Percentiles rank a stretch among this genome's conserved stretches.
These are phyloP conservation scores for Enoplosus armatus DNA, from an alignment of 2,797 vertebrate species.

Conservation along the genomic window DNA sequence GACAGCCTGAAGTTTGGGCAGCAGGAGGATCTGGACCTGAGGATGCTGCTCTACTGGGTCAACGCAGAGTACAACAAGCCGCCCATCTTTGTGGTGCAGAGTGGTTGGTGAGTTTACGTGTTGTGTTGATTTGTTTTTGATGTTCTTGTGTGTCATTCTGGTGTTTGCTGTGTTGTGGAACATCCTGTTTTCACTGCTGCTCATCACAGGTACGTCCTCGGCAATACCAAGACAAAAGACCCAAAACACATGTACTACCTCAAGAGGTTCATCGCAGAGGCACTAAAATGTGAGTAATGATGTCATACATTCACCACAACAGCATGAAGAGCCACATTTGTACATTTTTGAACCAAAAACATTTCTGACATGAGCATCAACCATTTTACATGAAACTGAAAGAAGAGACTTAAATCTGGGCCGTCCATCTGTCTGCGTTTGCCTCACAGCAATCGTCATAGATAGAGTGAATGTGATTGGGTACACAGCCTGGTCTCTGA, in stretches of 20 bases:
- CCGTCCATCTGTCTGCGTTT: slow-evolving; percentile 16
- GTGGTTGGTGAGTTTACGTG: slow-evolving; percentile 87
- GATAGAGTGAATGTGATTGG: slow-evolving; percentile 93
- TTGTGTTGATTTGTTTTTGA: not conserved
- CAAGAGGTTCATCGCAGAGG: slow-evolving; percentile 95
- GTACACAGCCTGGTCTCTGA: slow-evolving; percentile 96
- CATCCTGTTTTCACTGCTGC: not conserved
- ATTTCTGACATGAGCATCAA: not conserved
- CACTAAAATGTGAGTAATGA: slow-evolving; percentile 91
- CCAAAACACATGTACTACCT: slow-evolving; percentile 96
- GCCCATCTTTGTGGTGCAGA: slow-evolving; percentile 95
- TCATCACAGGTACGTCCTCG: slow-evolving; percentile 86
- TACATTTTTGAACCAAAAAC: not conserved
- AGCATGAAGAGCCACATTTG: not conserved
- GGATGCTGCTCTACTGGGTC: slow-evolving; percentile 96
- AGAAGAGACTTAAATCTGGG: not conserved
- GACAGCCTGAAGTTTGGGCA: slow-evolving; percentile 93
- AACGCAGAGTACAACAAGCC: slow-evolving; percentile 92
- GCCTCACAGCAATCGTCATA: slow-evolving; percentile 87
- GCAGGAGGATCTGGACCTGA: slow-evolving; percentile 91
- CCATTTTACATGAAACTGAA: not conserved
- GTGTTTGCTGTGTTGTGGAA: not conserved
- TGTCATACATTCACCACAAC: not conserved
- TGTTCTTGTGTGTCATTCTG: not conserved
- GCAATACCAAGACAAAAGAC: slow-evolving; percentile 92